A percentile compares a stretch with the other conserved stretches of the same genome.
Evolutionary conservation across 2,113 vertebrate genomes (phyloP).

Genomic region (Agelaius tricolor): DNA sequence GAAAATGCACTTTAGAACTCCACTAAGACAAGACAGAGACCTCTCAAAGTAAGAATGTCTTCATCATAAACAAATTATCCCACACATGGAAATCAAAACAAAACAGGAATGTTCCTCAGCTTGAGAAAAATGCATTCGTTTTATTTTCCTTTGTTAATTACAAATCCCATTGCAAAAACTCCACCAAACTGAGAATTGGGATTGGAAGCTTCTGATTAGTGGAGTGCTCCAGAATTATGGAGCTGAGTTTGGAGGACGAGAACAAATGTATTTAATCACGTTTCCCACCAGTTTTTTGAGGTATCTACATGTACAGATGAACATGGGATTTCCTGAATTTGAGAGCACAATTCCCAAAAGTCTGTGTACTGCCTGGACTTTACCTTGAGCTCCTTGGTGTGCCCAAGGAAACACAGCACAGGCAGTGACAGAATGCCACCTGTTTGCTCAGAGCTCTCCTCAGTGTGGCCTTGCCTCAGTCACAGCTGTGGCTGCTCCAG

Average conservation of each 20-base stretch:
- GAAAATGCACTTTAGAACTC: not conserved
- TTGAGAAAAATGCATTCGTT: not conserved
- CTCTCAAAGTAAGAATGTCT: not conserved
- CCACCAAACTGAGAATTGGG: rapidly evolving
- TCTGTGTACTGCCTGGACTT: not conserved
- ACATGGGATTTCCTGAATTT: not conserved
- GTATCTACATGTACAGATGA: not conserved
- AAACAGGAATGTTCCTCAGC: not conserved
- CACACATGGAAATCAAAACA: not conserved
- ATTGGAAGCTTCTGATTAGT: not conserved
- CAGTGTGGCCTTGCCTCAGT: not conserved
- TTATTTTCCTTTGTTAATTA: not conserved
- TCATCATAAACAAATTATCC: not conserved
- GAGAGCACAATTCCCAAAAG: not conserved
- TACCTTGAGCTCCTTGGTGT: not conserved
- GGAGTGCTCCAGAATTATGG: not conserved
- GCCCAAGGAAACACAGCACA: not conserved
- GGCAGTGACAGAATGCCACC: rapidly evolving
- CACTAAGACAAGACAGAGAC: not conserved
- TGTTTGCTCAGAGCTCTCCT: not conserved
- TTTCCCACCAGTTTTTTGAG: not conserved
- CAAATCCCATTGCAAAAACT: not conserved
- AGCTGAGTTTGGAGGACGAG: not conserved
- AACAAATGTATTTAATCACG: not conserved
- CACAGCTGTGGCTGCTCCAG: not conserved